Conservation (phyloP, 2,113 vertebrate genomes). For the Pseudopodoces humilis region DNA sequence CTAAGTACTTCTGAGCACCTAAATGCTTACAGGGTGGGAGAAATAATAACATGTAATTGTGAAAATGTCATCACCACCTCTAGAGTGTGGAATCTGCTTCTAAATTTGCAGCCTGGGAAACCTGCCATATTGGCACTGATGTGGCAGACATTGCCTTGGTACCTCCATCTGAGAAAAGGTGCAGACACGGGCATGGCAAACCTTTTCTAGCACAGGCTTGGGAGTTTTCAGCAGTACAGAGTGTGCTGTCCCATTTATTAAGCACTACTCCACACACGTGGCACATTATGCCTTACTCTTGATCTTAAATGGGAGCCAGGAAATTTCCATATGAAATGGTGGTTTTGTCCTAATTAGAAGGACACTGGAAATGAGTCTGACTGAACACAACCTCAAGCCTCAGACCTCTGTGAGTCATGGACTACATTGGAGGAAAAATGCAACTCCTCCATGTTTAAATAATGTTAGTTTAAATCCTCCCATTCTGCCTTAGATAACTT, state of each 20-base stretch:
- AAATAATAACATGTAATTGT: not conserved
- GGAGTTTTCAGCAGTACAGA: not conserved
- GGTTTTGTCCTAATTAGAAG: not conserved
- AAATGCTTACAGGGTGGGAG: not conserved
- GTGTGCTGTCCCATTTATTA: not conserved
- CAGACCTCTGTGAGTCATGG: not conserved
- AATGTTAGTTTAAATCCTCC: not conserved
- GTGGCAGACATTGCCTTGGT: not conserved
- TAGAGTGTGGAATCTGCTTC: not conserved
- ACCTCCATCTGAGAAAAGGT: not conserved
- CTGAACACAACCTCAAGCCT: not conserved
- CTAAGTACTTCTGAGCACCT: not conserved
- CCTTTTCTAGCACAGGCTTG: not conserved
- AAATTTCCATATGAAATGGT: not conserved
- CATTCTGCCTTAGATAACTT: not conserved
- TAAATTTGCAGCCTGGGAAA: not conserved
- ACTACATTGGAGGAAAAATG: not conserved
- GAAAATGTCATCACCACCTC: not conserved
- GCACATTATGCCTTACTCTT: not conserved
- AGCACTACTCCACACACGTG: not conserved
- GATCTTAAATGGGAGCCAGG: not conserved
- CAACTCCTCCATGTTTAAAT: not conserved
- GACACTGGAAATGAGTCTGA: not conserved
- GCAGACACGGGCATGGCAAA: not conserved
- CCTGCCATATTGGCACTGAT: not conserved